Base-by-base conservation (phyloP, 2,797 vertebrate species). In the Melanotaenia parkinsoni region DNA sequence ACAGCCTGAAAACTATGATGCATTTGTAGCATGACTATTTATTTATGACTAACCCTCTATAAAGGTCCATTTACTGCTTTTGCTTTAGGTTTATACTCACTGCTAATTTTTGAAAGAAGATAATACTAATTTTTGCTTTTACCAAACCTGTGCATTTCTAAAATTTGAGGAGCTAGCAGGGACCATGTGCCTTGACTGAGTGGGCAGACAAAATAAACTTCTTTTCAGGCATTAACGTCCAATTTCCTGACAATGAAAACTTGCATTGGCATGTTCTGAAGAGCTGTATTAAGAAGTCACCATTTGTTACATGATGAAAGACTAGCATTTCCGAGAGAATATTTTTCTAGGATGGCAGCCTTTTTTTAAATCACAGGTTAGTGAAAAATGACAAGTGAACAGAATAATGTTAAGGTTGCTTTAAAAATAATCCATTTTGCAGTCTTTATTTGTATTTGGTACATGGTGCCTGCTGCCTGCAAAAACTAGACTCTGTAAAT, bases 201-300 rank as follows among this genome's bases (percentile, higher is more conserved):
- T 58, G 70, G 51, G 67, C 33, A 73, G 24, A 57, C 38, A 56
- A 76, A 69, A 51, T 26, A 11, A 58, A 45, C 7, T 0, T 16
- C 28, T 63, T 61, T 61, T 81, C 40, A 40, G 70, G 75, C 76
- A 72, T 86, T 74, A 84, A 82, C 32, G 37, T 22, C 4, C 37
- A 72, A 79, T 53, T 1, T 24, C 10, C 9, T 14, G 5, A 69
- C 37, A 64, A 63, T 60, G 0, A 53, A 58, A 67, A 11, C 1
- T 16, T 54, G 26, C 9, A 5, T 59, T 45, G 3, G n/a, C 18
- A 57, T 50, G 38, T 22, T n/a, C 6, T 45, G 1, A 64, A 14
- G 5, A 59, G 51, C 13, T 20, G 11, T 56, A 28, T n/a, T 18
- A 26, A 45, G 28, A 24, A 63, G 14, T 51, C 10, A 0, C 5